Percentiles rank a stretch among this genome's conserved stretches.
Conservation (phyloP, 2,797 vertebrate species). For the Acropternis orthonyx region DNA sequence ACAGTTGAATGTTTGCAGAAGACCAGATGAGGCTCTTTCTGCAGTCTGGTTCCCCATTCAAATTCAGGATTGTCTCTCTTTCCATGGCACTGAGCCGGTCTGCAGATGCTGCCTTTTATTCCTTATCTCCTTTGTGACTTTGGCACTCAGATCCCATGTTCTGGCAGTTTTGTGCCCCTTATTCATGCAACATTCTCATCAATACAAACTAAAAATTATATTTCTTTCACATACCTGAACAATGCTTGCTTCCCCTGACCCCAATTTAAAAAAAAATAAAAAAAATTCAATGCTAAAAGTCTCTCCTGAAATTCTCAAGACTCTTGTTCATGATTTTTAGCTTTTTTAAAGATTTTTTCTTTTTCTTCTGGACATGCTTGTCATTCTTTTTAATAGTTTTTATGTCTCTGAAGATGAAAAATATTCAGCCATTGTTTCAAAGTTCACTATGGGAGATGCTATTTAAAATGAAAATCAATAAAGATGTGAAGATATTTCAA, state of each 20-base stretch:
- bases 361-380: background rate
- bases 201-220: background rate
- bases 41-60: conserved; percentile 7
- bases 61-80: conserved; percentile 15
- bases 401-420: background rate
- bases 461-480: background rate
- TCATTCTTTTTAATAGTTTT: background rate
- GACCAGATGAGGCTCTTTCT: background rate
- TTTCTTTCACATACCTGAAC: background rate
- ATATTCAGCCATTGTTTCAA: background rate
- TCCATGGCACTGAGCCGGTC: background rate
- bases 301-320: background rate
- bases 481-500: background rate
- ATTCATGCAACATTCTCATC: background rate
- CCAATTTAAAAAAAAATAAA: background rate
- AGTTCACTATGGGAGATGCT: background rate
- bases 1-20: conserved; percentile 3
- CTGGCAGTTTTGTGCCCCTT: background rate
- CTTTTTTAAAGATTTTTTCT: background rate
- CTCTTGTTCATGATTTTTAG: background rate
- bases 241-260: background rate
- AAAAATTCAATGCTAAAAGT: background rate
- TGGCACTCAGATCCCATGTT: background rate
- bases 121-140: background rate
- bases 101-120: conserved; percentile 3